Base-by-base conservation (phyloP, 2,113 vertebrate genomes). In the Regulus satrapa region DNA sequence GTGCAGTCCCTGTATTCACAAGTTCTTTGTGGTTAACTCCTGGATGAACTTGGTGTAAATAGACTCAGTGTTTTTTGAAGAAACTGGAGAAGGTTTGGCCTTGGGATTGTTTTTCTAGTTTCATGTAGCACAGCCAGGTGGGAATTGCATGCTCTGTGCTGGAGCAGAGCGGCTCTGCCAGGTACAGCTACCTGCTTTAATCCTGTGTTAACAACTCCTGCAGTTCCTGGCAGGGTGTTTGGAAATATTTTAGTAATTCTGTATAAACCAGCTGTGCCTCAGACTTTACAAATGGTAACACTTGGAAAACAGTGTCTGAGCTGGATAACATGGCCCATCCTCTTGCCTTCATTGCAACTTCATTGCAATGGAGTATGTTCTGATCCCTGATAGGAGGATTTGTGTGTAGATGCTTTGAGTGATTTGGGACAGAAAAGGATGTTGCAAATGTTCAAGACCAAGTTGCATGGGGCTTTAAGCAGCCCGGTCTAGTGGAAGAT, bases 301-400 rank as follows among this genome's bases (percentile, higher is more conserved):
- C 32, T 51, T 28, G 43, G 51, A 46, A 84, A 86, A 26, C 6
- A 26, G 6, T 32, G 21, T 48, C 66, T 77, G 73, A 40, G 64
- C 14, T 13, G 13, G 31, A 14, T 36, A 43, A 14, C 0, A 0
- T 12, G 13, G 43, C 19, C 26, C 10, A 12, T 87, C 41, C 5
- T 4, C 29, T 43, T 1, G 1, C 16, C 26, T 78, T 61, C 0
- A 0, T 14, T 46, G 19, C 18, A 80, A 14, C 18, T n/a, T n/a
- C n/a, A n/a, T n/a, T n/a, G n/a, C 21, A 2, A 0, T 6, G 20
- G 25, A 55, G n/a, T 2, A 0, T 4, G 15, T 64, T 49, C 51
- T 26, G 32, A 5, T 31, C 17, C 11, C 18, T n/a, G n/a, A n/a
- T n/a, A 9, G 4, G 14, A 46, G 38, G 32, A 2, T 75, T 83